These are phyloP conservation scores for Suncus etruscus DNA, from an alignment of 2,113 vertebrate genomes.

Conservation along the genomic window DNA sequence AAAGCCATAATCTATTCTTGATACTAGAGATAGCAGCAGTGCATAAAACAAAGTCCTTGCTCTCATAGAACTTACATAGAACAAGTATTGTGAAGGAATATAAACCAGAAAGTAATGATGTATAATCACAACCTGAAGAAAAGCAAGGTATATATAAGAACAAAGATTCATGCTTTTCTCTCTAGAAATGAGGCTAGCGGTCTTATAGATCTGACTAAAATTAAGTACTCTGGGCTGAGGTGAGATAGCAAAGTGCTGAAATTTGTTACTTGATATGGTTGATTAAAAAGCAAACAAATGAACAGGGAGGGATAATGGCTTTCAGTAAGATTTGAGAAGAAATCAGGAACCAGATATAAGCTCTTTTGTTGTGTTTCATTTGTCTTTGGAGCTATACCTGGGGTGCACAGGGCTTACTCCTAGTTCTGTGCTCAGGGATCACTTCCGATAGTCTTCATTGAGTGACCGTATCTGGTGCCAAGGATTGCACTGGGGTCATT, in stretches of 20 bases:
- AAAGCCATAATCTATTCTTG: not conserved
- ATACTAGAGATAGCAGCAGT: not conserved
- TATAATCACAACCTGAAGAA: not conserved
- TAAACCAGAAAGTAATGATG: not conserved
- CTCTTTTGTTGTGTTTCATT: too few species aligned
- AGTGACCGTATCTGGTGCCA: too few species aligned
- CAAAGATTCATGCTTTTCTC: not conserved
- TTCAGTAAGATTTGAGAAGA: not conserved
- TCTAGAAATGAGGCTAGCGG: not conserved
- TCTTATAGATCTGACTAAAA: not conserved
- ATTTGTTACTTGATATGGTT: not conserved
- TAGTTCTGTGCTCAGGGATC: not conserved
- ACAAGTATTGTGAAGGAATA: not conserved
- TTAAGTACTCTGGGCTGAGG: too few species aligned
- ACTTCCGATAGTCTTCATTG: too few species aligned
- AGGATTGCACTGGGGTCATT: too few species aligned
- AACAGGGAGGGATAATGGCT: not conserved
- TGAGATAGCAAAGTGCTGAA: too few species aligned
- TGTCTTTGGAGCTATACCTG: too few species aligned
- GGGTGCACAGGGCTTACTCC: too few species aligned
- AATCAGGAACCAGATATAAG: too few species aligned
- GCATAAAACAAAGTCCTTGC: not conserved
- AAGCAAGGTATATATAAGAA: not conserved
- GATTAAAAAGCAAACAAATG: not conserved
- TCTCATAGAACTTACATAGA: not conserved